Evolutionary conservation across 2,797 vertebrate species (phyloP).

Genomic region (Kryptolebias ocellatus): DNA sequence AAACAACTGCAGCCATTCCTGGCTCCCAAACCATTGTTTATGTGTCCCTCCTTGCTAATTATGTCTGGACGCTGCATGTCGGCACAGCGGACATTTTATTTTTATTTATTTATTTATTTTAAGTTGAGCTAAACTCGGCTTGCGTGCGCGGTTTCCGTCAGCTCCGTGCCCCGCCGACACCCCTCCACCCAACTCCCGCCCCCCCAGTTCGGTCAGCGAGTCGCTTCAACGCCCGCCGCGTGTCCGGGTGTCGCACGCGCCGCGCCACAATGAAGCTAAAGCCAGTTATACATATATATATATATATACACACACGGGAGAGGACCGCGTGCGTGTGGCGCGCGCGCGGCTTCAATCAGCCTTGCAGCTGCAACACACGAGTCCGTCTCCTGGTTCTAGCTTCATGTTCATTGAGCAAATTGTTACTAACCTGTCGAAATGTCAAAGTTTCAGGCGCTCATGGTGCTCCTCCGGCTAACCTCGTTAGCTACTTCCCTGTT

Average conservation of each 20-base stretch:
- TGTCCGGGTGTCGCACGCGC: background rate
- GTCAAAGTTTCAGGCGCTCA: conserved; percentile 61
- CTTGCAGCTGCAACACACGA: rapidly evolving
- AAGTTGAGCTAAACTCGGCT: too few relatives aligned
- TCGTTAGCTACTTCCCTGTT: conserved; percentile 69
- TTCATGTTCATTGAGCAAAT: conserved; percentile 40
- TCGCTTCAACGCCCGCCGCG: too few relatives aligned
- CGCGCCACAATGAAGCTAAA: conserved; percentile 15
- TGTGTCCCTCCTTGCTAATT: too few relatives aligned
- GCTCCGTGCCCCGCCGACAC: conserved; percentile 1
- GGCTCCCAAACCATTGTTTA: too few relatives aligned
- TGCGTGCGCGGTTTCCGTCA: too few relatives aligned
- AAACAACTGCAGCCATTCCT: too few relatives aligned
- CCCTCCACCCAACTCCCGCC: background rate
- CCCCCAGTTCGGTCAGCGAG: too few relatives aligned
- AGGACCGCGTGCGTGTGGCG: too few relatives aligned
- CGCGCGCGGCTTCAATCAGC: background rate
- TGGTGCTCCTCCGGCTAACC: conserved; percentile 54
- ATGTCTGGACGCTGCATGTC: too few relatives aligned
- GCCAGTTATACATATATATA: background rate
- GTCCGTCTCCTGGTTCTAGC: background rate
- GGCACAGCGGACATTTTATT: too few relatives aligned
- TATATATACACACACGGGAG: too few relatives aligned
- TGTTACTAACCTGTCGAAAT: conserved; percentile 62
- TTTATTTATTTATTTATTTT: too few relatives aligned